Evolutionary conservation across 2,797 vertebrate species (phyloP).

Genomic region (Micropoecilia bifurca): DNA sequence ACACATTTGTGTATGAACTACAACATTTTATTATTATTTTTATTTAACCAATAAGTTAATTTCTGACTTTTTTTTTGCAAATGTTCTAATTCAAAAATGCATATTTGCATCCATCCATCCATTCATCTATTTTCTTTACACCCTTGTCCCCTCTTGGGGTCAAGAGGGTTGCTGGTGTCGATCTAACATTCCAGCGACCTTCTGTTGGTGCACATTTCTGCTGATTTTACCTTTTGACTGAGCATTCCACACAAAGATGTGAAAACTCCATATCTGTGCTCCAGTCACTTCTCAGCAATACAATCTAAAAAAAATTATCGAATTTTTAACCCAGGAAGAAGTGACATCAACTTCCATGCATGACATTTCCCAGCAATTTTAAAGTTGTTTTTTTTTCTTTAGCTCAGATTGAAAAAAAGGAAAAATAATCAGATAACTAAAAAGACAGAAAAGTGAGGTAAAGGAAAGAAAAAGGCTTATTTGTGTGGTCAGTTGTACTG

Average conservation of each 20-base stretch:
- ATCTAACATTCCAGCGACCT: not conserved
- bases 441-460: constrained; percentile 15
- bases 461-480: not conserved
- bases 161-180: too few species aligned
- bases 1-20: not conserved
- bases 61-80: not conserved
- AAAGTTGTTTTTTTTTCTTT: not conserved
- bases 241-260: not conserved
- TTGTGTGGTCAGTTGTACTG: not conserved
- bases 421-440: not conserved
- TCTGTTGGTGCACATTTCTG: not conserved
- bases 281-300: not conserved
- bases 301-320: not conserved
- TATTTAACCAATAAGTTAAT: not conserved
- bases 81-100: not conserved
- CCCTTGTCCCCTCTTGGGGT: too few species aligned
- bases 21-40: not conserved
- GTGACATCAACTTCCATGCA: not conserved
- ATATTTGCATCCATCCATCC: too few species aligned
- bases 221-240: not conserved
- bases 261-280: not conserved
- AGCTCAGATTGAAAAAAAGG: not conserved
- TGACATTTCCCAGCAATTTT: not conserved
- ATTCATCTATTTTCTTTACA: too few species aligned
- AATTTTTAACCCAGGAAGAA: not conserved